Evolutionary conservation across 1,140 invertebrate genomes (phyloP).

Genomic region (Aphis craccivora): DNA sequence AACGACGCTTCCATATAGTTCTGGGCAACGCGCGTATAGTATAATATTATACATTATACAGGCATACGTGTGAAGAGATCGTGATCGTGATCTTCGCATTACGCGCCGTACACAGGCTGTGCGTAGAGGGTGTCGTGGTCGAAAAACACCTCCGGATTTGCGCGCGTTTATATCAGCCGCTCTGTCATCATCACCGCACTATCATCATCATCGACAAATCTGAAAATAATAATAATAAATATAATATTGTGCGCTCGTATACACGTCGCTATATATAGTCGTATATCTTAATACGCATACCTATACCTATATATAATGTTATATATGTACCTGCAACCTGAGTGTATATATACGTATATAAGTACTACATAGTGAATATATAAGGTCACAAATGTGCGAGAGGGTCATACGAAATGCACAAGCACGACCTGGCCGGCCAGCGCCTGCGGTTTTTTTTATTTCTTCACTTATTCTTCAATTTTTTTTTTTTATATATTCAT

Average conservation of each 20-base stretch:
- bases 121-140: not conserved
- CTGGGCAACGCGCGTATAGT: not conserved
- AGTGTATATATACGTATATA: not conserved
- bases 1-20: not conserved
- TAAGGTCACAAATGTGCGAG: constrained; percentile 40
- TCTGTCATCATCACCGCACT: constrained; percentile 47
- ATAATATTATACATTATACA: constrained; percentile 9
- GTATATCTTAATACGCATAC: no score
- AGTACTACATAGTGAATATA: not conserved
- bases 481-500: not conserved
- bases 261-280: no score
- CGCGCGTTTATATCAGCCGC: constrained; percentile 47
- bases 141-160: constrained; percentile 52
- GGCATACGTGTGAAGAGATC: constrained; percentile 46
- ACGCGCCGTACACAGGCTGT: not conserved
- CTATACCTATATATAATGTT: no score
- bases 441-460: constrained; percentile 52
- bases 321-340: no score
- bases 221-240: not conserved
- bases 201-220: not conserved
- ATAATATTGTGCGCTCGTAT: not conserved
- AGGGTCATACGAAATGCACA: constrained; percentile 45
- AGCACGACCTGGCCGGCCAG: constrained; percentile 44
- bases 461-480: constrained; percentile 6
- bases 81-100: constrained; percentile 55